phyloP scores from a whole-genome alignment of 1,140 invertebrate species.

The Myzus persicae region DNA sequence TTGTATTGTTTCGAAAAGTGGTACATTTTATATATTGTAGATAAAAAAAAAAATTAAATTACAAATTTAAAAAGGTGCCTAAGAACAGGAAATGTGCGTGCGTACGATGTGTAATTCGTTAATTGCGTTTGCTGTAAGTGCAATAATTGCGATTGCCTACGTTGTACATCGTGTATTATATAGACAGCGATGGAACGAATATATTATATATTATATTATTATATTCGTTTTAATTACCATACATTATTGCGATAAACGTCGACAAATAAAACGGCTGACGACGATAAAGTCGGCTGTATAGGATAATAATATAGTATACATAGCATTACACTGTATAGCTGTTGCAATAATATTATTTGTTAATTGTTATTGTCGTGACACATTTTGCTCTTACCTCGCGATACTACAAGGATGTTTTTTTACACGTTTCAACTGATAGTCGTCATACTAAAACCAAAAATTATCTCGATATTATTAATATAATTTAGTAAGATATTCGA shows the following conservation, averaged over 20 bases:
- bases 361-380: not conserved
- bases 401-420: not conserved
- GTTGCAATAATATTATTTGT: not conserved
- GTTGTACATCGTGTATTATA: not conserved
- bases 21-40: not conserved
- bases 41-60: not conserved
- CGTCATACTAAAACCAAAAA: not conserved
- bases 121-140: not conserved
- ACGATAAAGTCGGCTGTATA: not conserved
- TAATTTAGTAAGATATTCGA: not conserved
- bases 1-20: not conserved
- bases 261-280: constrained; percentile 8
- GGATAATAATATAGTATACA: not conserved
- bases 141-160: not conserved
- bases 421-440: not conserved
- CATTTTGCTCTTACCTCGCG: not conserved
- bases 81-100: not conserved
- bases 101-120: not conserved
- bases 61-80: not conserved
- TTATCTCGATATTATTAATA: not conserved
- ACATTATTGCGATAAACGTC: not conserved
- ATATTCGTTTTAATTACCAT: not conserved
- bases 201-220: not conserved
- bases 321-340: not conserved
- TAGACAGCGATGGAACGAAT: not conserved